Evolutionary conservation across 2,113 vertebrate species (phyloP).

Genomic region (Lucifuga dentata): DNA sequence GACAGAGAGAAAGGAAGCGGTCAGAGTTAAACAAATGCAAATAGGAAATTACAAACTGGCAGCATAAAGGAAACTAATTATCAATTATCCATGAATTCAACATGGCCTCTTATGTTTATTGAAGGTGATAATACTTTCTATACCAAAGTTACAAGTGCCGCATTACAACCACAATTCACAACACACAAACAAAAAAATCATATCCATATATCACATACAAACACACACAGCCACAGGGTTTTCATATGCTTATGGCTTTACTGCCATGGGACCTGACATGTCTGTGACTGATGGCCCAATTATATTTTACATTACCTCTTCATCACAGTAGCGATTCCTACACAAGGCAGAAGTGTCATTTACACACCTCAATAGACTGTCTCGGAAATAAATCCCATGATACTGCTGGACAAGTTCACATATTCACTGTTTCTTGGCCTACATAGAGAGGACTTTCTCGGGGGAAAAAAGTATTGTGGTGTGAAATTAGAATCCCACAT

Average conservation of each 20-base stretch:
- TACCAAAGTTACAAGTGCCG: background rate
- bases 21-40: constrained; percentile 5
- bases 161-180: background rate
- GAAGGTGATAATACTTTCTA: background rate
- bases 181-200: constrained; percentile 12
- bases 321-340: constrained; percentile 1
- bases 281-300: constrained; percentile 28
- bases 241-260: constrained; percentile 19
- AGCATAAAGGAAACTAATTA: background rate
- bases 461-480: background rate
- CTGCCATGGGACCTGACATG: constrained; percentile 1
- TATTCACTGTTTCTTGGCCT: background rate
- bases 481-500: background rate
- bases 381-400: too few species aligned
- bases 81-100: constrained; percentile 12
- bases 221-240: background rate
- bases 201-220: background rate
- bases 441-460: background rate
- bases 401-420: background rate
- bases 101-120: background rate
- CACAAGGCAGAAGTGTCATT: background rate
- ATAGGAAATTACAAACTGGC: background rate
- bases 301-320: constrained; percentile 30
- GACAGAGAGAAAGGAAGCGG: background rate
- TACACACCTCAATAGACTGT: background rate